phyloP scores from a whole-genome alignment of 2,888 invertebrate species.

The Trichopria drosophilae region DNA sequence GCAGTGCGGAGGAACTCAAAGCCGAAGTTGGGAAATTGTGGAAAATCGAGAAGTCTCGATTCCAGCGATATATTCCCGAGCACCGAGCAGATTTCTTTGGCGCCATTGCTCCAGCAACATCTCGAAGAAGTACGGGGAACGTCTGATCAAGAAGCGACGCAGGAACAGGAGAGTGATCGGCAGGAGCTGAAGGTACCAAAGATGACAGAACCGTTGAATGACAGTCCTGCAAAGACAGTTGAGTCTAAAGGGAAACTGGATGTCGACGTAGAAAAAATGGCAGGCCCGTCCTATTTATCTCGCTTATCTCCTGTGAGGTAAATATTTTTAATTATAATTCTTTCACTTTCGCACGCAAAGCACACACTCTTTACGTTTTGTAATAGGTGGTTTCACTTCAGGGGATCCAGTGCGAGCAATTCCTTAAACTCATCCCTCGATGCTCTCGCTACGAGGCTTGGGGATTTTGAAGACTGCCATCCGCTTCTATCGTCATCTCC shows the following conservation, averaged over 20 bases:
- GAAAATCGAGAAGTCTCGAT: conserved; percentile 82
- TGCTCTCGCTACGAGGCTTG: conserved; percentile 51
- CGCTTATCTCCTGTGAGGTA: conserved; percentile 48
- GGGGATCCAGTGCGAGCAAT: conserved; percentile 52
- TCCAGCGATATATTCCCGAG: conserved; percentile 77
- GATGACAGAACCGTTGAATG: conserved; percentile 25
- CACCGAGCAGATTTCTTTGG: conserved; percentile 55
- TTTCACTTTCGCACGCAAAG: too few relatives aligned
- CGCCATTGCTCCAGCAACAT: conserved; percentile 49
- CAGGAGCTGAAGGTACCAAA: conserved; percentile 5
- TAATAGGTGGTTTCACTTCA: too few relatives aligned
- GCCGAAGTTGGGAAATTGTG: conserved; percentile 68
- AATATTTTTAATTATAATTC: conserved; percentile 26
- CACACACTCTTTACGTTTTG: too few relatives aligned
- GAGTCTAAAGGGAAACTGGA: conserved; percentile 23
- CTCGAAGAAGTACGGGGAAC: conserved; percentile 41
- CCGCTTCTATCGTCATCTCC: conserved; percentile 57
- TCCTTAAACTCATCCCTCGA: conserved; percentile 54
- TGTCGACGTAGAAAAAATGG: conserved; percentile 26
- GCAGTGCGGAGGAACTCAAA: conserved; percentile 49
- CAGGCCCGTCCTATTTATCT: conserved; percentile 27
- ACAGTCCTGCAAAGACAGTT: conserved; percentile 23
- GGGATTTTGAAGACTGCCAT: conserved; percentile 55
- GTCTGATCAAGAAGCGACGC: conserved; percentile 24
- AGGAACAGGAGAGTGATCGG: conserved; percentile 7